Percentiles rank a stretch among this genome's conserved stretches.
Evolutionary conservation across 2,888 invertebrate species (phyloP).

Genomic region (Macrosiphum euphorbiae): DNA sequence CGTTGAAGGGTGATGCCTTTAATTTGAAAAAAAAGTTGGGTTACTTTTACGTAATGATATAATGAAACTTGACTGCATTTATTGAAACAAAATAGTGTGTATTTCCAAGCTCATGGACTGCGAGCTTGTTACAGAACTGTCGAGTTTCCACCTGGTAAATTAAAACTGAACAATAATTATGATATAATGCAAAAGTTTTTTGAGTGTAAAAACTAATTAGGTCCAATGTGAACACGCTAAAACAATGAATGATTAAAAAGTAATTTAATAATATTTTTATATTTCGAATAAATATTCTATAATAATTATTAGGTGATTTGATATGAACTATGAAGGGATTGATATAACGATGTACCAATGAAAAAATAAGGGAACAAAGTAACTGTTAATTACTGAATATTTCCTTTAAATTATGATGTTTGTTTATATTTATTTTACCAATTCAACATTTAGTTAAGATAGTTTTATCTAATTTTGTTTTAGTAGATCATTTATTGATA

Average conservation of each 20-base stretch:
- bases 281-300: not conserved
- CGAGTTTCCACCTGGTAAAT: constrained; percentile 5
- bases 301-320: not conserved
- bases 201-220: not conserved
- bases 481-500: not conserved
- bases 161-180: constrained; percentile 44
- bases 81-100: constrained; percentile 35
- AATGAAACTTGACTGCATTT: constrained; percentile 15
- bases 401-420: not conserved
- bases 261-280: not conserved
- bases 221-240: not conserved
- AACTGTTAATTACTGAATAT: not conserved
- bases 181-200: constrained; percentile 32
- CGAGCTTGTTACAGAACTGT: constrained; percentile 19
- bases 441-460: not conserved
- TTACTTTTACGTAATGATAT: not conserved
- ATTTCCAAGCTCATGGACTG: not conserved
- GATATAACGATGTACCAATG: not conserved
- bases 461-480: not conserved
- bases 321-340: not conserved
- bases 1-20: not conserved
- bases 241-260: not conserved
- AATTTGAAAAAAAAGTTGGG: constrained; percentile 26
- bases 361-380: not conserved
- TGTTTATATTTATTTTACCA: not conserved